Base-by-base conservation (phyloP, 2,797 vertebrate species). In the Glossophaga mutica region DNA sequence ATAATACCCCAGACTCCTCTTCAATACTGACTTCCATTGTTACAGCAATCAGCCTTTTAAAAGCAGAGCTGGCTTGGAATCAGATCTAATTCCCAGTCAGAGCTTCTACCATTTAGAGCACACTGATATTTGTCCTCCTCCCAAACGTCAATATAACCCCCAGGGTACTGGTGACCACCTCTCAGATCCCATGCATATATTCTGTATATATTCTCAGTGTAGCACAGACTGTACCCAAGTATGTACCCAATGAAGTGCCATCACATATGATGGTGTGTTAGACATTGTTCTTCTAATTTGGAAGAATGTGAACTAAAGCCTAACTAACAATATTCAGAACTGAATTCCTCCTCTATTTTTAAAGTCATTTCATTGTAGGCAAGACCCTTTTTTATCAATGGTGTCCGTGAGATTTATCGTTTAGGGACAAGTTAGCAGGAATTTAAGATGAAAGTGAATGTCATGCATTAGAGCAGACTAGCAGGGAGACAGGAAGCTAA, bases 291-390 rank as follows among this genome's bases (percentile, higher is more conserved):
- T 73, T 76, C 50, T 85, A 48, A 62, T 5, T 34, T 77, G 79
- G 85, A 81, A 74, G 4, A 70, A 86, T 68, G 14, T 24, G 24
- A 79, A 59, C 34, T 59, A 77, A 34, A 46, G 18, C 34, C 32
- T n/a, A 91, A 50, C 32, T 67, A 42, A 59, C 92, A 87, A 77
- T 74, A 92, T 26, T 85, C 74, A 89, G 73, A 76, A 78, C n/a
- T 29, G 19, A 86, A 42, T 46, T 88, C 12, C 48, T 22, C 12
- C 34, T 46, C 32, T 39, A 39, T 62, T 83, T 44, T 59, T n/a
- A n/a, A n/a, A 83, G 12, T 67, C n/a, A 68, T 50, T 62, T 81
- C 42, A n/a, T 15, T 65, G 86, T 14, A 67, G 50, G 11, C 6
- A 39, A 52, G 55, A 6, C 48, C 67, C 48, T 24, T 55, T 55